These are phyloP conservation scores for Clarias gariepinus DNA, from an alignment of 2,113 vertebrate species.

Conservation along the genomic window DNA sequence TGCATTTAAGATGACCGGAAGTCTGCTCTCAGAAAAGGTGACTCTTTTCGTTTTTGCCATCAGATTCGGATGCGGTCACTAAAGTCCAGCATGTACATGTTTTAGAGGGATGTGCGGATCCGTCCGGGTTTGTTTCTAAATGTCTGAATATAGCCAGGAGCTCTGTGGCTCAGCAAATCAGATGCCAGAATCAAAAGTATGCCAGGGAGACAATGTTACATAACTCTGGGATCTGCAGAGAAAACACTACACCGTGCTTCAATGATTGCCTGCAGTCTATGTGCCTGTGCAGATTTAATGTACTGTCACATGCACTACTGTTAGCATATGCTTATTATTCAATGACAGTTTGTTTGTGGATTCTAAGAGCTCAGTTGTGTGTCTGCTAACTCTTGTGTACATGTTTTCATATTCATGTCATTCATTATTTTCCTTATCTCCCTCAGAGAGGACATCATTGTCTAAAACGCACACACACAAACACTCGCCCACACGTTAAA, in stretches of 20 bases:
- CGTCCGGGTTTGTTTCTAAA: conserved; percentile 2
- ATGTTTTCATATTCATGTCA: background rate
- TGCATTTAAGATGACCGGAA: conserved; percentile 39
- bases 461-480: background rate
- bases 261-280: conserved; percentile 5
- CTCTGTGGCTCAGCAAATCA: conserved; percentile 3
- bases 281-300: conserved; percentile 12
- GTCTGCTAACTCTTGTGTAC: background rate
- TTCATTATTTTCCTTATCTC: background rate
- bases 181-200: conserved; percentile 8
- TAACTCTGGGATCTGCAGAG: conserved; percentile 39
- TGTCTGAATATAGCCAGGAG: conserved; percentile 20
- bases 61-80: background rate
- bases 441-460: background rate
- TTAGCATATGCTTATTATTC: conserved; percentile 9
- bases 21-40: conserved; percentile 45
- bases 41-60: conserved; percentile 6
- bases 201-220: conserved; percentile 27
- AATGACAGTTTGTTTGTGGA: background rate
- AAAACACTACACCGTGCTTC: background rate
- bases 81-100: background rate
- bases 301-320: background rate
- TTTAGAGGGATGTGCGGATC: background rate
- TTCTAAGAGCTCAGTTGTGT: background rate
- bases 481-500: background rate